A percentile compares a stretch with the other conserved stretches of the same genome.
phyloP scores from a whole-genome alignment of 2,797 vertebrate genomes.

The Peromyscus attwateri region DNA sequence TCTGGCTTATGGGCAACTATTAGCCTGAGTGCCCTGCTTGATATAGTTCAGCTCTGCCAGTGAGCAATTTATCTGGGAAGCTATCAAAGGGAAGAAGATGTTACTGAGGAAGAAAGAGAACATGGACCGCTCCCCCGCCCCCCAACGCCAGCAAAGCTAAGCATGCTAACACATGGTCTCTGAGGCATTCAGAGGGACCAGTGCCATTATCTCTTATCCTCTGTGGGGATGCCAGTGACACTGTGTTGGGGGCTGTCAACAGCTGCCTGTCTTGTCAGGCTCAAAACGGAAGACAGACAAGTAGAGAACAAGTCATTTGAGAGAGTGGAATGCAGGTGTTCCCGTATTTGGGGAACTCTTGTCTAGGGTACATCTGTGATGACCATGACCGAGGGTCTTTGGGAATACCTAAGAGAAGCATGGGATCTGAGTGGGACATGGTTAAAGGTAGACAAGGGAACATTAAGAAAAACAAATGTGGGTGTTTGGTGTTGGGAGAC shows the following conservation, averaged over 20 bases:
- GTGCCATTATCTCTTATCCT: not conserved
- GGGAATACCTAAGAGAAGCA: not conserved
- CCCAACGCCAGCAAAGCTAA: not conserved
- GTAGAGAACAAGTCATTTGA: not conserved
- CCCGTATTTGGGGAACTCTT: not conserved
- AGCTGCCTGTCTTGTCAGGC: not conserved
- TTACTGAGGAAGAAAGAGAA: constrained; percentile 6
- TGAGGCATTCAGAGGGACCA: not conserved
- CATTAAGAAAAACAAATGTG: not conserved
- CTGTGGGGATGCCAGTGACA: not conserved
- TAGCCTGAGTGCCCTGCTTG: not conserved
- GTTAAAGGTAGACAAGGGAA: not conserved
- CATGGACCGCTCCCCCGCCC: not conserved
- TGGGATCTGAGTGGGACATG: not conserved
- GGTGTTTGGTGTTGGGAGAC: not conserved
- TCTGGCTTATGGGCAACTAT: not conserved
- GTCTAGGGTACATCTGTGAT: not conserved
- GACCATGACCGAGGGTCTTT: not conserved
- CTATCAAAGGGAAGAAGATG: not conserved
- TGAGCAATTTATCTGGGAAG: constrained; percentile 4
- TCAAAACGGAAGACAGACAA: constrained; percentile 2
- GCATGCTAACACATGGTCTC: not conserved
- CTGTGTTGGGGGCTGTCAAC: not conserved
- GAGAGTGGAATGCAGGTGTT: not conserved
- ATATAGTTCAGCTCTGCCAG: not conserved